Evolutionary conservation across 2,113 vertebrate species (phyloP), one percentile per base, ranked within the genome.

Genomic region (Microcebus tavaratra): DNA sequence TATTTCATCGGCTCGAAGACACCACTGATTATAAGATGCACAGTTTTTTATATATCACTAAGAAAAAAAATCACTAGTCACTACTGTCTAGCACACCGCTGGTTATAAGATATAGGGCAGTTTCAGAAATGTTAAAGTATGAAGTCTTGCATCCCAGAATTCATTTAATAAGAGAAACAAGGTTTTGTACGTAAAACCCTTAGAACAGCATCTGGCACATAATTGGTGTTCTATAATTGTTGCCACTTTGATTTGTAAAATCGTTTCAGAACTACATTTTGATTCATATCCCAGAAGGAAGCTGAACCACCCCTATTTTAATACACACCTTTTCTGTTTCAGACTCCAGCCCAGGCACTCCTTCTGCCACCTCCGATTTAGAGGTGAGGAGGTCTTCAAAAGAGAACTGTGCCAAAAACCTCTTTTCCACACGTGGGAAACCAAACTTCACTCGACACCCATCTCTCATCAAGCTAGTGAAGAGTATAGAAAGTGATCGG

Each of bases 331-430:
- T 53, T 81, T 89, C 88, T n/a, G 1, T 96, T 97, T 86, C 92
- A 99, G 99, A 91, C 78, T 50, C 73, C 70, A 97, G 98, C 79
- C 98, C 97, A 21, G 57, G 96, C 55, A 39, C 23, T 2, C 45
- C 96, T 25, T 50, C 97, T 20, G 34, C 95, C 57, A 70, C 97
- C 65, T 97, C 97, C 39, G 27, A 88, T 63, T 96, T 98, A 2
- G 97, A 99, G 65, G 98, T 98, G 67, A 97, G 97, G 3, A 98
- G 96, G 18, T 17, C 98, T 50, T 98, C 99, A 8, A 98, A 99
- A 75, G 99, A 99, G 23, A 99, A 99, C 95, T 99, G 99, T 97
- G 98, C 99, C 97, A 99, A 99, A 98, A 99, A 99, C 91, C 99
- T 99, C 23, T 99, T 99, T 94, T 98, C 99, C n/a, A 98, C 99